Percentiles rank a stretch among this genome's conserved stretches.
Evolutionary conservation across 1,140 invertebrate species (phyloP).

Genomic region (Ceratosolen solmsi): DNA sequence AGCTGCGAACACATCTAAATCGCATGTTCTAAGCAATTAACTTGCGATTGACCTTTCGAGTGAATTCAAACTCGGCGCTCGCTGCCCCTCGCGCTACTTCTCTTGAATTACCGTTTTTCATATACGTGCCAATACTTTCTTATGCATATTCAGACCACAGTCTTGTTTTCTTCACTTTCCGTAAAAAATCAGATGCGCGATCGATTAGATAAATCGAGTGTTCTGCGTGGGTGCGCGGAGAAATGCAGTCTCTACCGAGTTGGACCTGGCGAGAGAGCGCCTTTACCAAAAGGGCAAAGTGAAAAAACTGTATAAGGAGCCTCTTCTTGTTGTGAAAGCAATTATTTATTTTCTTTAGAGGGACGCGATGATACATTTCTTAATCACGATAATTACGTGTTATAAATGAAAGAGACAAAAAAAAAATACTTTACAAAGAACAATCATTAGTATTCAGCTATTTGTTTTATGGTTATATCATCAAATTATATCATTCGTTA

Average conservation of each 20-base stretch:
- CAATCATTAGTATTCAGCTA: neutral
- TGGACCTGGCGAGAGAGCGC: neutral
- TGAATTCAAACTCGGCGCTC: neutral
- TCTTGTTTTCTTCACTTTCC: constrained; percentile 2
- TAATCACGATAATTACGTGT: neutral
- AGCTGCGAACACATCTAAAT: constrained; percentile 41
- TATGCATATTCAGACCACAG: constrained; percentile 15
- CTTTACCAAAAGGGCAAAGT: neutral
- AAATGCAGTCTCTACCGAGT: neutral
- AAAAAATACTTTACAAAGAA: neutral
- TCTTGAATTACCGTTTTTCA: constrained; percentile 42
- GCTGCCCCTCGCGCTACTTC: neutral
- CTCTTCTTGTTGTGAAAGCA: constrained; percentile 5
- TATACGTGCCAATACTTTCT: constrained; percentile 2
- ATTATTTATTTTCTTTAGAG: constrained; percentile 7
- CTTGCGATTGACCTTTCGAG: constrained; percentile 46
- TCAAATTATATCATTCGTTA: too few species aligned
- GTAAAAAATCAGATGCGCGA: neutral
- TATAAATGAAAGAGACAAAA: neutral
- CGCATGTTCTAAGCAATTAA: constrained; percentile 49
- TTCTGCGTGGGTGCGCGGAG: constrained; percentile 2
- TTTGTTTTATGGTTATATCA: neutral
- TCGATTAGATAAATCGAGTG: constrained; percentile 29
- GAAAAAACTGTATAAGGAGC: constrained; percentile 8
- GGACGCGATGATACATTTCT: neutral